A percentile compares a stretch with the other conserved stretches of the same genome.
These are phyloP conservation scores for Lamproptera curius DNA, from an alignment of 2,888 invertebrate genomes.

Conservation along the genomic window DNA sequence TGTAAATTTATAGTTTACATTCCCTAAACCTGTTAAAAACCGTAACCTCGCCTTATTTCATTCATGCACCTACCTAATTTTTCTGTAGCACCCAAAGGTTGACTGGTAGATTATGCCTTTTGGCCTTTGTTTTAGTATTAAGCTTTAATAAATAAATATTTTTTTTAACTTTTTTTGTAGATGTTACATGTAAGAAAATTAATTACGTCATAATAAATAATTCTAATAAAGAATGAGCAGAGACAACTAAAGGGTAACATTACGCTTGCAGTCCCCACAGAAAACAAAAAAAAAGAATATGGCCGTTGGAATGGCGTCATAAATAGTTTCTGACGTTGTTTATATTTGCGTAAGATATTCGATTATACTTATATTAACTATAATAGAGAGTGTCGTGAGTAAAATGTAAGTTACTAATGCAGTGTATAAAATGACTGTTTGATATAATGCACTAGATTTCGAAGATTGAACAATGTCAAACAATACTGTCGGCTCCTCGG, in stretches of 20 bases:
- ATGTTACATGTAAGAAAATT: too few relatives aligned
- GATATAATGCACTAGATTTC: slow-evolving; percentile 54
- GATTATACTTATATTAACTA: slow-evolving; percentile 28
- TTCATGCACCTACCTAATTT: too few relatives aligned
- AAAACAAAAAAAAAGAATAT: slow-evolving; percentile 46
- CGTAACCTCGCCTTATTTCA: too few relatives aligned
- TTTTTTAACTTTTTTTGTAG: too few relatives aligned
- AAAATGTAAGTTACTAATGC: slow-evolving; percentile 48
- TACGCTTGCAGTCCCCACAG: slow-evolving; percentile 1
- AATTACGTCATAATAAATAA: too few relatives aligned
- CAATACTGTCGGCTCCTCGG: slow-evolving; percentile 73
- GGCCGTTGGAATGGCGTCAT: slow-evolving; percentile 75
- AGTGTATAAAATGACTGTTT: slow-evolving; percentile 28
- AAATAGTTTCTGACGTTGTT: slow-evolving; percentile 72
- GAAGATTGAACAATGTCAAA: slow-evolving; percentile 60
- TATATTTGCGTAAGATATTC: slow-evolving; percentile 58
- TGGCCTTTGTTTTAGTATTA: too few relatives aligned
- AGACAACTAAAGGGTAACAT: slow-evolving; percentile 9
- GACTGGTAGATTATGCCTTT: too few relatives aligned
- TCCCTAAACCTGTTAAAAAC: too few relatives aligned
- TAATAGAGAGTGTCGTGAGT: slow-evolving; percentile 26
- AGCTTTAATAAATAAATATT: too few relatives aligned
- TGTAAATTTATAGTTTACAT: too few relatives aligned
- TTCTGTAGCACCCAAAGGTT: too few relatives aligned
- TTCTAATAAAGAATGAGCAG: too few relatives aligned